phyloP scores from a whole-genome alignment of 2,113 vertebrate genomes.

The Colaptes auratus region DNA sequence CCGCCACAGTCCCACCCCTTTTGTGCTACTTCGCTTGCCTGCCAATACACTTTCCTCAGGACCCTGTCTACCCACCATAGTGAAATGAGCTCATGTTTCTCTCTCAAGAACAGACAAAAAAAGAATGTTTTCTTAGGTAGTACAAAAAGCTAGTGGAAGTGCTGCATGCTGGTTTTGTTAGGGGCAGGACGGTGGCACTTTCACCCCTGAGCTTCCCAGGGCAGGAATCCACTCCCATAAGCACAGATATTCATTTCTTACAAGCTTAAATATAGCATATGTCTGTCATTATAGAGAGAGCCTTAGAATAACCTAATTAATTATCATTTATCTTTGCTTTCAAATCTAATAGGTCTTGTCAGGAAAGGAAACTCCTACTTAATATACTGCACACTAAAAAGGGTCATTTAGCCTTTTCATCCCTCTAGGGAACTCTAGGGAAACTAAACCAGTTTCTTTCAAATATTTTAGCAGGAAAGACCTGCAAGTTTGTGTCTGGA shows the following conservation, averaged over 20 bases:
- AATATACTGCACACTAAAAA: background rate
- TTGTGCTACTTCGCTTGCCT: accelerated
- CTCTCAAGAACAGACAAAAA: background rate
- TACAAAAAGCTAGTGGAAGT: background rate
- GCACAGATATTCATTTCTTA: background rate
- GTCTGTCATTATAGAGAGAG: background rate
- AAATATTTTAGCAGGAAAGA: background rate
- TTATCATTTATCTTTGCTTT: background rate
- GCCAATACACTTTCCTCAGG: background rate
- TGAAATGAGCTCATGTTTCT: background rate
- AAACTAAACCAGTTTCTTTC: background rate
- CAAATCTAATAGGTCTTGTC: background rate
- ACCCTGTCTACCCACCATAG: accelerated
- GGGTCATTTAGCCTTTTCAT: accelerated
- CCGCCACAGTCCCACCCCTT: background rate
- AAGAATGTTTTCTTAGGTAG: background rate
- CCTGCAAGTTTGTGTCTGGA: background rate
- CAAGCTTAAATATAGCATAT: background rate
- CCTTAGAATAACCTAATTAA: background rate
- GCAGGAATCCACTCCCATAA: background rate
- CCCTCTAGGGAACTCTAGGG: too few species aligned
- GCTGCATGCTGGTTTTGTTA: background rate
- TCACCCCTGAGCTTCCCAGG: background rate
- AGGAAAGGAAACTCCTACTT: background rate
- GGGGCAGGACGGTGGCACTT: accelerated